Base-by-base conservation (phyloP, 2,888 invertebrate genomes). In the Noctua janthina region DNA sequence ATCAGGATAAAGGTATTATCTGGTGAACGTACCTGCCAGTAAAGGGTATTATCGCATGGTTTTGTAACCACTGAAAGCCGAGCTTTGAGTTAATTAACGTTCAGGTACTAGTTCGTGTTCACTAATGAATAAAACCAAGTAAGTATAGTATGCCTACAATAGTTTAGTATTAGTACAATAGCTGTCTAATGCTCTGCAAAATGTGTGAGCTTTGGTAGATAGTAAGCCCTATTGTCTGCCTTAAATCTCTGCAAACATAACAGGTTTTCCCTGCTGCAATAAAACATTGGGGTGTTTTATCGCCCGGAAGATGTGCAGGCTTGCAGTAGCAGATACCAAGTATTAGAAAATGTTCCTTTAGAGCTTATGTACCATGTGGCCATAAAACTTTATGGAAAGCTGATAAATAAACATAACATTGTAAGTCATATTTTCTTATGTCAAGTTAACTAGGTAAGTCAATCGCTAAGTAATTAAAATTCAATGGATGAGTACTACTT, bases 31-130 rank as follows among this genome's bases (percentile, higher is more conserved):
- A 83, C 79, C 87, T 87, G 83, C 74, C 29, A 78, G 83, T 78
- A 84, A 83, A 68, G 72, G 85, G 84, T 84, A 86, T 88, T 89
- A 89, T 83, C 88, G 90, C 87, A 91, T 87, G 90, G 91, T 90
- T 91, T 91, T 87, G 88, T 90, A 90, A 91, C 91, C 93, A 91
- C 90, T 91, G 91, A 90, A 90, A 88, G 88, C 86, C 85, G 92
- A 92, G 90, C 90, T 90, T 88, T 86, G 87, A 87, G 91, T 92
- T 94, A 95, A 95, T 95, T 95, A 95, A 92, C 91, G 72, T 71
- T 64, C 66, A 66, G 81, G 43, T 59, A 71, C 89, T 86, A 91
- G 91, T 92, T 93, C 91, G 92, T 89, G 90, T 76, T 62, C 46
- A 51, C 43, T 68, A 89, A 88, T 88, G 83, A 90, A 88, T 85